Evolutionary conservation across 1,140 invertebrate genomes (phyloP).

Genomic region (Ridgeia piscesae): DNA sequence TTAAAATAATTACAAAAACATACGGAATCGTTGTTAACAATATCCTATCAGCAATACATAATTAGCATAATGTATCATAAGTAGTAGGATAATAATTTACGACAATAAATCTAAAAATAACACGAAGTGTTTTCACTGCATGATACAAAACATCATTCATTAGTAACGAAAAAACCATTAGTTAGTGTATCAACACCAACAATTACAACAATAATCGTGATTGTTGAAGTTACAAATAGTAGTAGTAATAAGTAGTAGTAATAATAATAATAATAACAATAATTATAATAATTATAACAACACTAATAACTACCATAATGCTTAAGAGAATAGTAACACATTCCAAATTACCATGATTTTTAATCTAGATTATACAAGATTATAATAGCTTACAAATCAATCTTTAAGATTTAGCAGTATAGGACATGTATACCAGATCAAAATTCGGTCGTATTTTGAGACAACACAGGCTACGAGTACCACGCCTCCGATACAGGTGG

Average conservation of each 20-base stretch:
- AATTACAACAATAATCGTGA: too few species aligned
- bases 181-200: neutral
- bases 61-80: too few species aligned
- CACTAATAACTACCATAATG: too few species aligned
- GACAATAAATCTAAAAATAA: neutral
- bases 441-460: neutral
- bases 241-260: too few species aligned
- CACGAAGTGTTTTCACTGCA: neutral
- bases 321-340: neutral
- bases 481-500: neutral
- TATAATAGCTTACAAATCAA: neutral
- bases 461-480: neutral
- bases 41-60: neutral
- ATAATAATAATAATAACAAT: too few species aligned
- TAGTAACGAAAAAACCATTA: neutral
- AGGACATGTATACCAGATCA: neutral
- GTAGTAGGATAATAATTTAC: neutral
- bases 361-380: neutral
- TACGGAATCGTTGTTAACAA: neutral
- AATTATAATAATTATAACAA: neutral
- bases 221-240: too few species aligned
- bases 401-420: too few species aligned
- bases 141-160: neutral
- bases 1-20: too few species aligned
- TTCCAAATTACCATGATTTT: neutral